Percentiles rank a stretch among this genome's conserved stretches.
Evolutionary conservation across 2,888 invertebrate species (phyloP).

Genomic region (Metallyticus violacea): DNA sequence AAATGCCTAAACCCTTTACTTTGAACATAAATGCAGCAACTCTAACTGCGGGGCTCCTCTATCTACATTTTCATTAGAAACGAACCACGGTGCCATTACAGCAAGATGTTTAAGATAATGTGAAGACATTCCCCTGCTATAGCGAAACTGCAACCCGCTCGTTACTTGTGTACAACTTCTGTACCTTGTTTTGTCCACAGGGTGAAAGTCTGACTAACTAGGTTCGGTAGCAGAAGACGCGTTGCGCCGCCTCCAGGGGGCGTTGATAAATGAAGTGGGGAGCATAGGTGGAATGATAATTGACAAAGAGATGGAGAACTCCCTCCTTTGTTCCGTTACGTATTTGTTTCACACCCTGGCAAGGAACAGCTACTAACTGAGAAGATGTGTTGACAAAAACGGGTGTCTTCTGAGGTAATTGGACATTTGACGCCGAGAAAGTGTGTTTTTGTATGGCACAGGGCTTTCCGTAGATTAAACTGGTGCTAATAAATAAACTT

Average conservation of each 20-base stretch:
- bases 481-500: background rate
- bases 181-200: background rate
- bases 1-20: too few relatives aligned
- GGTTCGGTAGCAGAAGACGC: background rate
- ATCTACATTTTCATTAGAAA: too few relatives aligned
- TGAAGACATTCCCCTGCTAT: too few relatives aligned
- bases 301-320: background rate
- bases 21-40: too few relatives aligned
- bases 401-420: background rate
- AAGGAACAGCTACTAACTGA: too few relatives aligned
- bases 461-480: background rate
- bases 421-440: background rate
- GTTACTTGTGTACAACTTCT: background rate
- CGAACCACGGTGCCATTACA: too few relatives aligned
- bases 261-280: background rate
- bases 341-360: background rate
- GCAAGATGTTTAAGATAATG: too few relatives aligned
- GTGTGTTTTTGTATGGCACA: too few relatives aligned
- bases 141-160: background rate
- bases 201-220: background rate
- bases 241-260: too few relatives aligned
- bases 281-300: background rate
- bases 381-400: background rate
- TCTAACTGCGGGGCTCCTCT: too few relatives aligned
- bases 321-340: background rate